Base-by-base conservation (phyloP, 2,797 vertebrate species). In the Hirundo rustica region DNA sequence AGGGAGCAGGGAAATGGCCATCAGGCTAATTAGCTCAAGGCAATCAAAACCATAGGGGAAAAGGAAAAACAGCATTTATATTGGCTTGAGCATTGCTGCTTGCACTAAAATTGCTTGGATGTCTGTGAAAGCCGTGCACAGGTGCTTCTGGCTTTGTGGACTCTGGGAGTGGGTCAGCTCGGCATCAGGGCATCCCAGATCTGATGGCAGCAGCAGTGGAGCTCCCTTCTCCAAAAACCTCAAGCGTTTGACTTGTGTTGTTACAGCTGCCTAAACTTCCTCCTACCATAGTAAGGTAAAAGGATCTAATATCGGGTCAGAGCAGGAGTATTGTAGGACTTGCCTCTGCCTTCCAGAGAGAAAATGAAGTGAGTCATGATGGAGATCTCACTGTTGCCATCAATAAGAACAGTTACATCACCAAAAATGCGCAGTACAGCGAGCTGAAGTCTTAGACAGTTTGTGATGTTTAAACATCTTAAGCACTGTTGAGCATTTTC, bases 401-500 rank as follows among this genome's bases (percentile, higher is more conserved):
- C 44, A 38, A 58, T 91, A 50, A 75, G 75, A 82, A 73, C 48
- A 53, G 84, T 93, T 93, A 61, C 84, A 84, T 95, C 91, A 88
- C 92, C 89, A 88, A 90, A 95, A 95, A 92, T 16, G 90, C 42
- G 10, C 89, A 82, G 71, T 38, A 30, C 42, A 6, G 90, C 17
- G 13, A 44, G 66, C 75, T 44, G 68, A 96, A 96, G 74, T 85
- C 95, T 96, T 34, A 95, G 93, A 93, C 94, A 95, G 96, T 97
- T 96, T 96, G 95, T 95, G 94, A 96, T 95, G 96, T 95, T 96
- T 96, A 96, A 95, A 96, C 94, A 96, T 95, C 96, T 95, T 96
- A 96, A 91, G 81, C 94, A 95, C 92, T 96, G 95, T 96, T 96
- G 94, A 95, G 92, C 94, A 15, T 96, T 96, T 95, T 95, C 92